A percentile compares a stretch with the other conserved stretches of the same genome.
Conservation (phyloP, 2,797 vertebrate species). For the Molossus alvarezi region DNA sequence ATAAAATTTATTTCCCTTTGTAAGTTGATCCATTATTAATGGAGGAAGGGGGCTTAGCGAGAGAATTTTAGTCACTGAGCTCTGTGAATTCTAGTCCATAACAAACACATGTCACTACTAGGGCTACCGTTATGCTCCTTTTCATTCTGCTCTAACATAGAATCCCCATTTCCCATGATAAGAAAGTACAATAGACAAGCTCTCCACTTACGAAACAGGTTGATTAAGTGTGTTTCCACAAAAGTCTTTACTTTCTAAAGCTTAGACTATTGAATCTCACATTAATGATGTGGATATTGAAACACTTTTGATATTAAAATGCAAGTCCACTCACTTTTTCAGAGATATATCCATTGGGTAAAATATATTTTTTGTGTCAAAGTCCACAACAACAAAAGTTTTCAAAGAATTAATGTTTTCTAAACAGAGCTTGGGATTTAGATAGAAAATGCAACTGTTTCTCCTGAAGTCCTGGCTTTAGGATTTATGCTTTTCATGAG, state of each 20-base stretch:
- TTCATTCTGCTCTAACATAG: neutral
- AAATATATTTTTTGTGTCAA: neutral
- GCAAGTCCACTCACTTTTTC: neutral
- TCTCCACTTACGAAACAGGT: neutral
- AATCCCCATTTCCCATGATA: neutral
- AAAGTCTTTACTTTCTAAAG: neutral
- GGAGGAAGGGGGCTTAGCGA: neutral
- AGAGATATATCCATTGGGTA: neutral
- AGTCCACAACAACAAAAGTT: neutral
- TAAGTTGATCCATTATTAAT: neutral
- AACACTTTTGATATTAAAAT: slow-evolving; percentile 21
- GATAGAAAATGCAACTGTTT: neutral
- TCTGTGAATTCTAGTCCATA: neutral
- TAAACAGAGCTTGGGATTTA: neutral
- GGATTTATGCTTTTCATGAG: neutral
- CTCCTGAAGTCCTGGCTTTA: neutral
- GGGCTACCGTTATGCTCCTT: neutral
- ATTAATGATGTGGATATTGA: neutral
- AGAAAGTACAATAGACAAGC: neutral
- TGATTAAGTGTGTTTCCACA: neutral
- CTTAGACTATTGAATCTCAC: neutral
- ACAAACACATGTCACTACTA: neutral
- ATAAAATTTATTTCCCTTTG: neutral
- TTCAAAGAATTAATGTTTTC: neutral
- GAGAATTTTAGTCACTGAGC: neutral